Evolutionary conservation across 2,797 vertebrate genomes (phyloP).

Genomic region (Schizopygopsis pylzovi): DNA sequence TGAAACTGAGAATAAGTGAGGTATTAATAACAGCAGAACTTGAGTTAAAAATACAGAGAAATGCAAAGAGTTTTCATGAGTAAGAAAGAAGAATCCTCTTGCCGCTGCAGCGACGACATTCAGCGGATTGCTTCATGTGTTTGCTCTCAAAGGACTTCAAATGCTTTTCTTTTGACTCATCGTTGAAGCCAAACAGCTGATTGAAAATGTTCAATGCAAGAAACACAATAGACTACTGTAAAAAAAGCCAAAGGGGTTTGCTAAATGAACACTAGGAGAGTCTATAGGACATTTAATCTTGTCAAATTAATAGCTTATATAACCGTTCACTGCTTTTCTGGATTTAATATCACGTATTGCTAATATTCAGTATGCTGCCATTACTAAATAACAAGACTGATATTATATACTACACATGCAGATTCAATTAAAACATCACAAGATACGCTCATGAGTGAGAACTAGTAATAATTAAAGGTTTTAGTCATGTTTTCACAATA

Average conservation of each 20-base stretch:
- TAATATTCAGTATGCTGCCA: neutral
- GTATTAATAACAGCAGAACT: slow-evolving; percentile 70
- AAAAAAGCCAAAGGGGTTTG: neutral
- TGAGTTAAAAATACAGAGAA: slow-evolving; percentile 70
- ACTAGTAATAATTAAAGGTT: neutral
- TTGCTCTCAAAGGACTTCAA: neutral
- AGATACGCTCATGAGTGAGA: slow-evolving; percentile 2
- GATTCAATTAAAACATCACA: neutral
- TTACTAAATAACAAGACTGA: neutral
- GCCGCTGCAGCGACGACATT: neutral
- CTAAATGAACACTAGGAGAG: neutral
- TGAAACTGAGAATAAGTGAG: slow-evolving; percentile 79
- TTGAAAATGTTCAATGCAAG: neutral
- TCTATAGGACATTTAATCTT: neutral
- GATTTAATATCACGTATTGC: neutral
- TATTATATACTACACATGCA: neutral
- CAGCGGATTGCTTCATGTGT: neutral
- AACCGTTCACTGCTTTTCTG: neutral
- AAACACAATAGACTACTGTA: no score
- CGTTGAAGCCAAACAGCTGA: no score
- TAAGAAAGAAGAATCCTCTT: slow-evolving; percentile 54
- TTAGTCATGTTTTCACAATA: neutral
- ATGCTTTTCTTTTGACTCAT: neutral
- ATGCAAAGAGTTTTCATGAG: slow-evolving; percentile 71
- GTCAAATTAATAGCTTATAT: neutral